Conservation (phyloP, 2,888 invertebrate species). For the Beris morrisii region DNA sequence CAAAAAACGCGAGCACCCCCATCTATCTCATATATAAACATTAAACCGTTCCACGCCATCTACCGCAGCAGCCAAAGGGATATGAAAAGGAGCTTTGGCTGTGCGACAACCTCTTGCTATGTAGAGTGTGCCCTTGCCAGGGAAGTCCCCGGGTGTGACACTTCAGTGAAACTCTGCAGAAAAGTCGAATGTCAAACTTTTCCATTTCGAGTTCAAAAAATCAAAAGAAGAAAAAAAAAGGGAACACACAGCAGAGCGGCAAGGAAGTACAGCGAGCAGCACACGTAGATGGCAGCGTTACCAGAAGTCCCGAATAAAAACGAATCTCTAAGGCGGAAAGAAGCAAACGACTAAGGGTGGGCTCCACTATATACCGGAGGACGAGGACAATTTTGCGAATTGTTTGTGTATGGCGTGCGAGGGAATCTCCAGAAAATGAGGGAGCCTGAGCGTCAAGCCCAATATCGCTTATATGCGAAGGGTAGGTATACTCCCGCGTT, state of each 20-base stretch:
- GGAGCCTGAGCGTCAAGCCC: conserved; percentile 10
- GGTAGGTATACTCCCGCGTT: conserved; percentile 4
- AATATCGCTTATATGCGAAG: conserved; percentile 30
- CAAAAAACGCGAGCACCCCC: background rate
- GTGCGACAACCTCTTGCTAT: conserved; percentile 14
- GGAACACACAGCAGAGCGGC: conserved; percentile 12
- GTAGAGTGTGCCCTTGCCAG: conserved; percentile 3
- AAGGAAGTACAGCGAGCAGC: conserved; percentile 18
- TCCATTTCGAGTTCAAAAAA: conserved; percentile 35
- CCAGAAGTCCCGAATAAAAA: background rate
- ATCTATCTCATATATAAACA: conserved; percentile 22
- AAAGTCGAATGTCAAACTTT: conserved; percentile 40
- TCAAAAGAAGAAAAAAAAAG: conserved; percentile 12
- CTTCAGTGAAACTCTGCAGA: conserved; percentile 26
- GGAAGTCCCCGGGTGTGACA: conserved; percentile 18
- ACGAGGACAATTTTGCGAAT: conserved; percentile 30
- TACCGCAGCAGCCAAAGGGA: conserved; percentile 4
- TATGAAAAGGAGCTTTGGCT: conserved; percentile 27
- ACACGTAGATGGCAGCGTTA: conserved; percentile 31
- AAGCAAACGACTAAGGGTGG: conserved; percentile 5
- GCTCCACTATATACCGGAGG: conserved; percentile 14
- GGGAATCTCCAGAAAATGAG: conserved; percentile 17
- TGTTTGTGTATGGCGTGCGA: conserved; percentile 32
- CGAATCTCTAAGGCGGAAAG: conserved; percentile 11
- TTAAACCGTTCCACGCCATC: conserved; percentile 30